Conservation (phyloP, 2,888 invertebrate species). For the Mallateleia sp. region DNA sequence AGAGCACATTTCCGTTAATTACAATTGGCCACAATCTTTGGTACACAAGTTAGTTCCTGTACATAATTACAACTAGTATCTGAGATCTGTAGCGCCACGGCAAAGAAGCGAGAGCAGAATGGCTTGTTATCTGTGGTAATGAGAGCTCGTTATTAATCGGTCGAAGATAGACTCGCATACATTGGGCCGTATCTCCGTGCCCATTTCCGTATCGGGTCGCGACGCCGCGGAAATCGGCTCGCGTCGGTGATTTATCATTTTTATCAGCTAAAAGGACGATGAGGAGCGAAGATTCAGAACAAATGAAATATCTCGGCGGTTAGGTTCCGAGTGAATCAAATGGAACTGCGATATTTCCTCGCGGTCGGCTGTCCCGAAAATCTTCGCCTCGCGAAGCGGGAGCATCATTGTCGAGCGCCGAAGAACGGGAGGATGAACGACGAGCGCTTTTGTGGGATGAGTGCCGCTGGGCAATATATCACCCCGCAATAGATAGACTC, state of each 20-base stretch:
- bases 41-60: constrained; percentile 68
- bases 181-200: constrained; percentile 79
- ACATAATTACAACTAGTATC: constrained; percentile 70
- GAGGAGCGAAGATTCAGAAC: constrained; percentile 24
- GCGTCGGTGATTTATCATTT: constrained; percentile 88
- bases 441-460: constrained; percentile 60
- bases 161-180: constrained; percentile 65
- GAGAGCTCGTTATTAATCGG: constrained; percentile 75
- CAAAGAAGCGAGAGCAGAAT: constrained; percentile 70
- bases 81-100: constrained; percentile 62
- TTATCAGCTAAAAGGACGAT: constrained; percentile 83
- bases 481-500: constrained; percentile 84
- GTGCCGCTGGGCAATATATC: constrained; percentile 84
- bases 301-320: constrained; percentile 58
- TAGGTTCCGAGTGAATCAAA: constrained; percentile 19
- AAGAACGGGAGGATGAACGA: constrained; percentile 20
- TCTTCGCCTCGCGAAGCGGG: constrained; percentile 51
- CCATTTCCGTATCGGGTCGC: constrained; percentile 88
- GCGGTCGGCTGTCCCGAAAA: constrained; percentile 31
- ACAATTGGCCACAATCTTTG: constrained; percentile 65
- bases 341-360: constrained; percentile 21
- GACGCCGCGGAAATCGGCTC: constrained; percentile 86
- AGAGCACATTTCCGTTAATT: constrained; percentile 70
- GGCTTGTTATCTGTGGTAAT: constrained; percentile 70
- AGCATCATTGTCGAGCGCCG: constrained; percentile 13